phyloP scores from a whole-genome alignment of 2,888 invertebrate species.

The Leptothorax acervorum region DNA sequence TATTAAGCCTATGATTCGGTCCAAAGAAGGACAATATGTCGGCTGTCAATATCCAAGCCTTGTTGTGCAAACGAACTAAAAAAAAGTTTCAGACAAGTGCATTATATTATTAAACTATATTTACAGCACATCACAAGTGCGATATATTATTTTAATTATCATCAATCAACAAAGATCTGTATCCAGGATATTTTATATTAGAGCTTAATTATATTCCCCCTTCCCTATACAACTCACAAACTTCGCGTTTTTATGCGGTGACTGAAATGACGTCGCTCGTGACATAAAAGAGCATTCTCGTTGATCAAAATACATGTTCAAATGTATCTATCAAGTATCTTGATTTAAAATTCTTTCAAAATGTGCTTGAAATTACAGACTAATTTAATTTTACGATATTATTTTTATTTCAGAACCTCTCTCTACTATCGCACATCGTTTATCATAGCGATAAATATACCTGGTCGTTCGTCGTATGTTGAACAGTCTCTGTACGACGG shows the following conservation, averaged over 20 bases:
- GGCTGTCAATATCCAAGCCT: background rate
- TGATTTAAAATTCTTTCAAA: background rate
- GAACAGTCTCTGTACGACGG: too few relatives aligned
- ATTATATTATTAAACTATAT: background rate
- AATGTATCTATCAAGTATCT: background rate
- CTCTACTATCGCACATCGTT: background rate
- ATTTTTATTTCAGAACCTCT: background rate
- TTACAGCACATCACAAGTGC: background rate
- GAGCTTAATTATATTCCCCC: background rate
- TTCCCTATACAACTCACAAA: background rate
- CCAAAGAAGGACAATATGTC: background rate
- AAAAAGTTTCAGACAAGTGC: background rate
- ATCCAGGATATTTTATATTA: background rate
- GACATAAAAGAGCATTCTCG: background rate
- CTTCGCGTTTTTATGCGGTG: background rate
- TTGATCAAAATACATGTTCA: background rate
- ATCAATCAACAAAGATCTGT: background rate
- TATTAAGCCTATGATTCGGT: background rate
- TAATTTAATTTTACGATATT: too few relatives aligned
- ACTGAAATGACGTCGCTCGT: background rate
- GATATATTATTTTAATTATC: background rate
- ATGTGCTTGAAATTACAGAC: too few relatives aligned
- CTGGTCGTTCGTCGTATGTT: rapidly evolving
- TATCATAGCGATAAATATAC: background rate
- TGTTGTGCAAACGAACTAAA: background rate